phyloP scores from a whole-genome alignment of 2,888 invertebrate species.

The Acanthacorydalis orientalis region DNA sequence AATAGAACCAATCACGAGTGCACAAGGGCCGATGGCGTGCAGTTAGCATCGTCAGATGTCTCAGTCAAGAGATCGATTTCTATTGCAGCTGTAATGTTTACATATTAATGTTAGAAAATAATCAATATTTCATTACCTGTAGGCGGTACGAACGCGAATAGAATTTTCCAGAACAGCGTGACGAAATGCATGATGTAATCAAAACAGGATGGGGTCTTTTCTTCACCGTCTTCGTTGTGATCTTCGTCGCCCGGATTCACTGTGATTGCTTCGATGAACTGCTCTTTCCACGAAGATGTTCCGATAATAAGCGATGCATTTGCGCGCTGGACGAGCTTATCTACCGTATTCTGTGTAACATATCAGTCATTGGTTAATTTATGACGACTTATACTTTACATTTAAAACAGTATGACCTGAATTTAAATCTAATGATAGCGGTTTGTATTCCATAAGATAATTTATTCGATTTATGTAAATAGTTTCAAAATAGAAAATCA shows the following conservation, averaged over 20 bases:
- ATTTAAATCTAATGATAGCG: no score
- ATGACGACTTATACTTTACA: no score
- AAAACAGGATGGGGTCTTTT: conserved; percentile 61
- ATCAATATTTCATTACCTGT: conserved; percentile 49
- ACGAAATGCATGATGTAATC: conserved; percentile 94
- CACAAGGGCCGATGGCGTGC: no score
- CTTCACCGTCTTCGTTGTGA: conserved; percentile 33
- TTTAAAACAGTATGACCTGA: no score
- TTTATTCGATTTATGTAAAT: no score
- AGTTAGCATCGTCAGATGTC: no score
- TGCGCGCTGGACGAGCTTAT: conserved; percentile 93
- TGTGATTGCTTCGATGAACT: conserved; percentile 91
- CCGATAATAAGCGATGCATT: conserved; percentile 87
- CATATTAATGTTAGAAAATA: no score
- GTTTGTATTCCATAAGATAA: no score
- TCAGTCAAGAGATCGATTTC: no score
- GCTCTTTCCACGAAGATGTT: conserved; percentile 98
- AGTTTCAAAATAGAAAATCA: no score
- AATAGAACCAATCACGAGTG: no score
- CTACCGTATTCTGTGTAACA: conserved; percentile 76
- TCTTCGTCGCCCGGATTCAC: conserved; percentile 69
- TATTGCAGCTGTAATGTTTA: no score
- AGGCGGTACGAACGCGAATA: conserved; percentile 96
- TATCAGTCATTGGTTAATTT: background rate
- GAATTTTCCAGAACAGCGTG: conserved; percentile 94